Percentiles rank a stretch among this genome's conserved stretches.
Conservation (phyloP, 1,140 invertebrate genomes). For the Heliothis virescens region DNA sequence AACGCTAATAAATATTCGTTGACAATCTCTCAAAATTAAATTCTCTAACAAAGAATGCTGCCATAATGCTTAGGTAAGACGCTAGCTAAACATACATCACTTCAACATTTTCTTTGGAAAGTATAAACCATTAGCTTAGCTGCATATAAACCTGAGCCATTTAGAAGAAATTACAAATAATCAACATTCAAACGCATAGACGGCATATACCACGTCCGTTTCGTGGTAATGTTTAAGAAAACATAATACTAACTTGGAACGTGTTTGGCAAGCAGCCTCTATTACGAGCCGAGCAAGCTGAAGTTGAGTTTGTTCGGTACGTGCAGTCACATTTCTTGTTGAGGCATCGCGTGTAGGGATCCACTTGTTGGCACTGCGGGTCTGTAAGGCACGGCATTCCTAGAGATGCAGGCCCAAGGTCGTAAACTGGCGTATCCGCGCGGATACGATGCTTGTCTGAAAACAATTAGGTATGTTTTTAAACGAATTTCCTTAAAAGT, state of each 20-base stretch:
- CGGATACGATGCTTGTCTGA: constrained; percentile 78
- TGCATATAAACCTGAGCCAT: background rate
- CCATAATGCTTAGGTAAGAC: background rate
- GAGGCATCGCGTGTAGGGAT: constrained; percentile 92
- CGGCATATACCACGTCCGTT: constrained; percentile 17
- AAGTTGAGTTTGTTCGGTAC: constrained; percentile 83
- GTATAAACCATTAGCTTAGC: background rate
- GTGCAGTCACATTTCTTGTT: constrained; percentile 93
- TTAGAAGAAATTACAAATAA: background rate
- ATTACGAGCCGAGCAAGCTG: constrained; percentile 89
- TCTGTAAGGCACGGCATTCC: constrained; percentile 92
- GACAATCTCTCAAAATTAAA: background rate
- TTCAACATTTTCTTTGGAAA: constrained; percentile 4
- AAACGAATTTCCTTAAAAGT: background rate
- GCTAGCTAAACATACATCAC: background rate
- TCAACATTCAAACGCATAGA: constrained; percentile 6
- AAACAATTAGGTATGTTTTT: constrained; percentile 49
- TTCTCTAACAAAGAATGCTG: background rate
- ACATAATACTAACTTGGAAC: constrained; percentile 89
- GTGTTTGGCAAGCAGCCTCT: constrained; percentile 93
- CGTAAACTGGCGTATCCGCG: constrained; percentile 63
- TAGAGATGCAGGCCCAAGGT: constrained; percentile 89
- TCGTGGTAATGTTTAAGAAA: background rate
- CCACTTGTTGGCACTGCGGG: constrained; percentile 92
- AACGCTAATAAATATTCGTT: too few relatives aligned